Evolutionary conservation across 2,113 vertebrate species (phyloP), one percentile per base, ranked within the genome.

Genomic region (Macquaria ambigua): DNA sequence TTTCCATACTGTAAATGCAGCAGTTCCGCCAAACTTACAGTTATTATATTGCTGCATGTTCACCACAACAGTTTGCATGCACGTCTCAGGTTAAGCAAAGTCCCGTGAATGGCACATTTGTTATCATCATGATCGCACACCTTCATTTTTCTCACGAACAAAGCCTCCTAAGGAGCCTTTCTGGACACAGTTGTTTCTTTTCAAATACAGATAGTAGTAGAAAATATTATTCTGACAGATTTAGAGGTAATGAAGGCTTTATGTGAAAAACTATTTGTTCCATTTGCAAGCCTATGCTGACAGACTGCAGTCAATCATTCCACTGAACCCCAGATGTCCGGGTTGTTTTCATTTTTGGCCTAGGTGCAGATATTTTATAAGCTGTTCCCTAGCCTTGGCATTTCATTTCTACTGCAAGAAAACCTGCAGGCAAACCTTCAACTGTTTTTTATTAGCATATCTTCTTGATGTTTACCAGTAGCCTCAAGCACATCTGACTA

Each of bases 61-160:
- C 5, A 39, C 62, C 23, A 20, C 46, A 23, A n/a, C 0, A 23
- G 7, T 89, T 88, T 92, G 82, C 90, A 89, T 88, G 31, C 50
- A 61, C 59, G 34, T 31, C 52, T 52, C 59, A 37, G 0, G 9
- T 28, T 63, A 23, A 59, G 31, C 14, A 59, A 31, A 66, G 55
- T 46, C 73, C 18, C 28, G 14, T 77, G 39, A 90, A 81, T 59
- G 52, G 76, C 7, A 4, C 61, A 63, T 73, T 76, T 77, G 76
- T 89, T n/a, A n/a, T n/a, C n/a, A n/a, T n/a, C n/a, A n/a, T n/a
- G n/a, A n/a, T n/a, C n/a, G 0, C 23, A 50, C 16, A 10, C 48
- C 61, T 58, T 23, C 1, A 62, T 79, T 39, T 78, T 68, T 18
- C n/a, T 59, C 12, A 1, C 14, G 23, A 80, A 67, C 56, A 77